Percentiles rank a stretch among this genome's conserved stretches.
Evolutionary conservation across 2,113 vertebrate genomes (phyloP).

Genomic region (Picathartes gymnocephalus): DNA sequence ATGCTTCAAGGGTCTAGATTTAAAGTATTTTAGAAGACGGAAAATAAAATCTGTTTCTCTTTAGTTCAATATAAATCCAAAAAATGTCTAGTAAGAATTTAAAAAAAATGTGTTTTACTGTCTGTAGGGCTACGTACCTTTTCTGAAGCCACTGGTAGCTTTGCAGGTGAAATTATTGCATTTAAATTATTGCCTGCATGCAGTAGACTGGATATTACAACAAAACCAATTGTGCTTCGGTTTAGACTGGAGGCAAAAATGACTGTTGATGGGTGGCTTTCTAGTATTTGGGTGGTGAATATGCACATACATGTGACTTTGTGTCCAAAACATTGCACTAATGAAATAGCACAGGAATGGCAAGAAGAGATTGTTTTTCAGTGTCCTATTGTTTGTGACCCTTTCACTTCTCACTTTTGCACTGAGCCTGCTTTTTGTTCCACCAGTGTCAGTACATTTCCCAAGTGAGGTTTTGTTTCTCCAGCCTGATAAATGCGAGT

Average conservation of each 20-base stretch:
- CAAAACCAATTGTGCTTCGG: background rate
- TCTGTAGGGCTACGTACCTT: background rate
- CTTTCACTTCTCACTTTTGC: constrained; percentile 35
- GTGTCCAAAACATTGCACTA: background rate
- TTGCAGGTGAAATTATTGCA: background rate
- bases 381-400: constrained; percentile 3
- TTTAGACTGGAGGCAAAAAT: background rate
- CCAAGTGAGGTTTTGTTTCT: background rate
- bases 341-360: background rate
- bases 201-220: background rate
- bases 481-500: background rate
- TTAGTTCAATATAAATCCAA: background rate
- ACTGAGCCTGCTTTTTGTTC: constrained; percentile 36
- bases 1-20: background rate
- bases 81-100: background rate
- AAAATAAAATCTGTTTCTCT: background rate
- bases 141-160: background rate
- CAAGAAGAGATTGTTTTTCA: background rate
- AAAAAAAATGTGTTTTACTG: background rate
- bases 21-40: background rate
- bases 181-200: constrained; percentile 4
- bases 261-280: background rate
- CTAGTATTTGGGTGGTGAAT: background rate
- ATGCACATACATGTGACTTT: background rate
- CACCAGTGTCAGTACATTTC: background rate